Conservation (phyloP, 2,113 vertebrate genomes). For the Notarius quadriscutis region DNA sequence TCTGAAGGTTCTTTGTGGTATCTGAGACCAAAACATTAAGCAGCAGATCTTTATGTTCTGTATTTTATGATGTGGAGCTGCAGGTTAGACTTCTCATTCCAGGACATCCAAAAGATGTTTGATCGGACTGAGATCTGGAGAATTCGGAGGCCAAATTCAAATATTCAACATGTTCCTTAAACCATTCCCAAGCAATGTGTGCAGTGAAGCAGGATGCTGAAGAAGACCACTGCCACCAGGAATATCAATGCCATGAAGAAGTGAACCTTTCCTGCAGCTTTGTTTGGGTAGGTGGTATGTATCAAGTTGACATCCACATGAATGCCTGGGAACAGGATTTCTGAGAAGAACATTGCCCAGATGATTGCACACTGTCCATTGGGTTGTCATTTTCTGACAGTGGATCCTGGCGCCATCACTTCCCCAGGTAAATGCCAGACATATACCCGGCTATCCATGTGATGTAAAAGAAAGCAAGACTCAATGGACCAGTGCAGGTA, state of each 20-base stretch:
- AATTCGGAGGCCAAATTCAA: background rate
- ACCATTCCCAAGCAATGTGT: background rate
- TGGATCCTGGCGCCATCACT: background rate
- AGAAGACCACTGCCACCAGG: background rate
- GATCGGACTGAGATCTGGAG: no score
- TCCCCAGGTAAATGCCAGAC: background rate
- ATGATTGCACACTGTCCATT: background rate
- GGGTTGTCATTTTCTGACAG: background rate
- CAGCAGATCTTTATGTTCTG: background rate
- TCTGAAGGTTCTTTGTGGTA: background rate
- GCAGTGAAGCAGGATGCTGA: background rate
- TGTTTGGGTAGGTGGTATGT: background rate
- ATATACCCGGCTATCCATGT: background rate
- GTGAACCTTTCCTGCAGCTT: background rate
- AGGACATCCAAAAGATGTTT: background rate
- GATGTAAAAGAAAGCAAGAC: background rate
- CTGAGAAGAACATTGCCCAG: background rate
- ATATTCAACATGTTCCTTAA: background rate
- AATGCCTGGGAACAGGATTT: background rate
- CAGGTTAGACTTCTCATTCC: background rate
- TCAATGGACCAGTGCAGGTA: background rate
- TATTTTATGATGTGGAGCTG: background rate
- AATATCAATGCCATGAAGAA: background rate
- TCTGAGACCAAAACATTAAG: background rate
- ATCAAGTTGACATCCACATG: conserved; percentile 16